A percentile compares a stretch with the other conserved stretches of the same genome.
Evolutionary conservation across 2,888 invertebrate species (phyloP).

Genomic region (Cheilosia impressa): DNA sequence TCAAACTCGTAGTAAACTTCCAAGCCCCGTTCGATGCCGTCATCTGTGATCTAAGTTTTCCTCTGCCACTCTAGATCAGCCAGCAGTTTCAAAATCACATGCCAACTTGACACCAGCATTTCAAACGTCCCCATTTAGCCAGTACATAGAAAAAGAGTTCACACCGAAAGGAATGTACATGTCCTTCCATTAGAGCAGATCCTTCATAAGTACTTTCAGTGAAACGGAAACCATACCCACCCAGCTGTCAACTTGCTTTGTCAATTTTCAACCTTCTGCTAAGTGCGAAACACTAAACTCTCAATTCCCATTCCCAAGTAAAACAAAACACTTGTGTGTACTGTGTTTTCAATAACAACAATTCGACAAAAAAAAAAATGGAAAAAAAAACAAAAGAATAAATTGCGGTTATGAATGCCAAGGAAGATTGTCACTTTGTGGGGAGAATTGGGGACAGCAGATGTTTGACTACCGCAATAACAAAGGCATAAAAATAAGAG

Average conservation of each 20-base stretch:
- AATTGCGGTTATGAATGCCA: conserved; percentile 41
- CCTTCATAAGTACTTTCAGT: neutral
- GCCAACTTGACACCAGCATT: too few species aligned
- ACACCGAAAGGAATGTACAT: neutral
- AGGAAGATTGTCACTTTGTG: conserved; percentile 17
- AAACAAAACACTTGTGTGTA: conserved; percentile 1
- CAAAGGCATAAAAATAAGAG: conserved; percentile 1
- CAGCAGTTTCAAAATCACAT: too few species aligned
- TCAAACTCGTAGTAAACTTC: too few species aligned
- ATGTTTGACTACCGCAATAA: conserved; percentile 1
- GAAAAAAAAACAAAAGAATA: neutral
- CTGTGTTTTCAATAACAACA: conserved; percentile 2
- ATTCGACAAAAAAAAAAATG: neutral
- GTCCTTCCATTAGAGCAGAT: neutral
- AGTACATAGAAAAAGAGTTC: neutral
- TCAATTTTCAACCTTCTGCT: conserved; percentile 18
- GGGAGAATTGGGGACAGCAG: conserved; percentile 29
- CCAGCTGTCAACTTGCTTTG: neutral
- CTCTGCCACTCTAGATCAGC: too few species aligned
- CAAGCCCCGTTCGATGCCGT: too few species aligned
- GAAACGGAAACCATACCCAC: neutral
- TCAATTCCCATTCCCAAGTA: neutral
- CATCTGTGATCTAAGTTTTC: too few species aligned
- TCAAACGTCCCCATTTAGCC: too few species aligned
- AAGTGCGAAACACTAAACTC: conserved; percentile 17